Percentiles rank a stretch among this genome's conserved stretches.
phyloP scores from a whole-genome alignment of 2,113 vertebrate species.

The Ptilonorhynchus violaceus region DNA sequence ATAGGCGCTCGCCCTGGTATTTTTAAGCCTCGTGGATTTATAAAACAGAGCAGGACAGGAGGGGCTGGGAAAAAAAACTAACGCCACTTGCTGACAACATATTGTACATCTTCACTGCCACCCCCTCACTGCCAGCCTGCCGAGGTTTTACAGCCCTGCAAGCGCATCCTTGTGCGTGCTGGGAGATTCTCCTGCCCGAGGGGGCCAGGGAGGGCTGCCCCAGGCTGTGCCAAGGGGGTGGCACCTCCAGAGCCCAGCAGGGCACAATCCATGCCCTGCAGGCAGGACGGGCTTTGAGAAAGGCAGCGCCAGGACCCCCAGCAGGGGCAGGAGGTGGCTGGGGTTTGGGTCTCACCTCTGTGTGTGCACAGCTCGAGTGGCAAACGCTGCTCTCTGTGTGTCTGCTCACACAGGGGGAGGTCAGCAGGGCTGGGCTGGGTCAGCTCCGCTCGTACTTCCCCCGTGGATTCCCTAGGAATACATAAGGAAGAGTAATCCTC shows the following conservation, averaged over 20 bases:
- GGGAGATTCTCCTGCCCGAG: background rate
- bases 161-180: background rate
- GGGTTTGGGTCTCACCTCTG: background rate
- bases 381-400: background rate
- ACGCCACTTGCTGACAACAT: background rate
- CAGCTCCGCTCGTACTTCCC: background rate
- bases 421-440: background rate
- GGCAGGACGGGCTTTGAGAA: too few relatives aligned
- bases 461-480: fast-evolving
- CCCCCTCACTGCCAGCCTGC: background rate
- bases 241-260: background rate
- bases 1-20: background rate
- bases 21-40: background rate
- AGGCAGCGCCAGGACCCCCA: background rate
- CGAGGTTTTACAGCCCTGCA: background rate
- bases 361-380: background rate
- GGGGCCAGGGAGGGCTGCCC: background rate
- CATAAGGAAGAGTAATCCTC: background rate
- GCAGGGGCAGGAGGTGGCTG: background rate
- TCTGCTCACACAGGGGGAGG: background rate
- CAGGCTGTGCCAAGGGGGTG: background rate
- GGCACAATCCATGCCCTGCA: background rate
- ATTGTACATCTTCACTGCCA: slow-evolving; percentile 42
- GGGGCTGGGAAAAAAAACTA: background rate
- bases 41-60: background rate